Conservation (phyloP, 2,888 invertebrate species). For the Endomychus coccineus region DNA sequence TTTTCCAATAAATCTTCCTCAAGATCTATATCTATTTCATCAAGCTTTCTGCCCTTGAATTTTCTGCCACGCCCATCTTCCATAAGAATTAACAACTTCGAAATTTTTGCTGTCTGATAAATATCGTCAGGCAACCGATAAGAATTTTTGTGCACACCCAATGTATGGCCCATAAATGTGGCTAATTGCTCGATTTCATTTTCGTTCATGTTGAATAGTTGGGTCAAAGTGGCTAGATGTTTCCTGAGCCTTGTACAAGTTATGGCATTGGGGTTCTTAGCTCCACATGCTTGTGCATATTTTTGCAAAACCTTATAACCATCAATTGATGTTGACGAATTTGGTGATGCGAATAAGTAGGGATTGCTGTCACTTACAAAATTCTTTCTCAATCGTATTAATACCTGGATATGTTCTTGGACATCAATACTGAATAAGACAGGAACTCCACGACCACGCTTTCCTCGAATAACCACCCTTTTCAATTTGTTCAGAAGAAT, state of each 20-base stretch:
- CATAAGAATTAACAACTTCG: constrained; percentile 20
- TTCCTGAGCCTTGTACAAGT: constrained; percentile 25
- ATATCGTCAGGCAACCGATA: constrained; percentile 25
- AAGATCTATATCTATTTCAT: constrained; percentile 17
- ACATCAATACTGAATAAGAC: constrained; percentile 23
- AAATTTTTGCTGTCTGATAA: constrained; percentile 23
- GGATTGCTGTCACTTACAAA: constrained; percentile 5
- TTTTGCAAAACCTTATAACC: constrained; percentile 19
- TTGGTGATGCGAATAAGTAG: constrained; percentile 15
- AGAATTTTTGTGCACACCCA: constrained; percentile 15
- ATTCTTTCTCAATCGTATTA: constrained; percentile 10
- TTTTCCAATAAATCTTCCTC: neutral
- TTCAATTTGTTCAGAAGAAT: too few species aligned
- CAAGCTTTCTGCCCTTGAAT: constrained; percentile 19
- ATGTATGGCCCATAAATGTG: constrained; percentile 26
- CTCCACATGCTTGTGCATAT: constrained; percentile 17
- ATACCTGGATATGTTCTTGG: constrained; percentile 20
- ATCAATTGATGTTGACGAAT: constrained; percentile 10
- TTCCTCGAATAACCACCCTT: constrained; percentile 25
- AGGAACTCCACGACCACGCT: constrained; percentile 24
- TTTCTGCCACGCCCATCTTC: constrained; percentile 16
- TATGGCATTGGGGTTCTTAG: constrained; percentile 24
- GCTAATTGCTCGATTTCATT: constrained; percentile 27
- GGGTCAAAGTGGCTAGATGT: constrained; percentile 27
- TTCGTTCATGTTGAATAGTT: constrained; percentile 25